Conservation (phyloP, 2,888 invertebrate genomes). For the Archips xylosteana region DNA sequence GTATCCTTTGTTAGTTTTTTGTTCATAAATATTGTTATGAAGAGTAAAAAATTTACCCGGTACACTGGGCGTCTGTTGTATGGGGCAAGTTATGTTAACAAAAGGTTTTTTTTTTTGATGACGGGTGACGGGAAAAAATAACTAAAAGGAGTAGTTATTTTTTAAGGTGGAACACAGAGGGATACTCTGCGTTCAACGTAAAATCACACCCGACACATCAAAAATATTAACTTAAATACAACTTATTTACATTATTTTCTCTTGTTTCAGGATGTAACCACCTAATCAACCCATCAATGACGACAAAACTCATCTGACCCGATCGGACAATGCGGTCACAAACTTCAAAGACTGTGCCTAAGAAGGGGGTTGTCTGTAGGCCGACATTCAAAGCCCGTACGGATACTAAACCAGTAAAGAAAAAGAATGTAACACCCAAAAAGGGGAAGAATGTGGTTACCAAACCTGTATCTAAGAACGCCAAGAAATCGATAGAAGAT, state of each 20-base stretch:
- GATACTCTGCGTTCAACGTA: slow-evolving; percentile 49
- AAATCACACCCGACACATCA: too few species aligned
- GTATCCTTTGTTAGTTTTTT: too few species aligned
- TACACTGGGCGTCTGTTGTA: slow-evolving; percentile 60
- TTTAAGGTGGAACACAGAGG: slow-evolving; percentile 29
- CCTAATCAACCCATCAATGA: slow-evolving; percentile 70
- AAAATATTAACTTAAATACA: too few species aligned
- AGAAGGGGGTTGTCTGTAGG: slow-evolving; percentile 76
- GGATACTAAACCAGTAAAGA: slow-evolving; percentile 63
- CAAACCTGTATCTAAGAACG: slow-evolving; percentile 64
- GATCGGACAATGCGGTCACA: slow-evolving; percentile 81
- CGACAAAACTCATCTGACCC: slow-evolving; percentile 67
- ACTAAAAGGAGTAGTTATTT: too few species aligned
- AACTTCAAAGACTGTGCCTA: slow-evolving; percentile 76
- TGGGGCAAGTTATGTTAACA: slow-evolving; percentile 56
- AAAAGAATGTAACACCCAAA: slow-evolving; percentile 67
- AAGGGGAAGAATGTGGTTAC: slow-evolving; percentile 68
- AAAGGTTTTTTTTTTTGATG: slow-evolving; percentile 58
- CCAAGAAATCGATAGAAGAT: slow-evolving; percentile 71
- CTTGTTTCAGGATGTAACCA: slow-evolving; percentile 80
- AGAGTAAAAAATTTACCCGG: slow-evolving; percentile 50
- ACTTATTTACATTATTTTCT: slow-evolving; percentile 42
- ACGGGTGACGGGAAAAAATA: too few species aligned
- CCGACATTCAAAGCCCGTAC: slow-evolving; percentile 66
- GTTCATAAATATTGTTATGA: neutral